Evolutionary conservation across 2,888 invertebrate species (phyloP), one percentile per base, ranked within the genome.

Genomic region (Nymphalis c-album): DNA sequence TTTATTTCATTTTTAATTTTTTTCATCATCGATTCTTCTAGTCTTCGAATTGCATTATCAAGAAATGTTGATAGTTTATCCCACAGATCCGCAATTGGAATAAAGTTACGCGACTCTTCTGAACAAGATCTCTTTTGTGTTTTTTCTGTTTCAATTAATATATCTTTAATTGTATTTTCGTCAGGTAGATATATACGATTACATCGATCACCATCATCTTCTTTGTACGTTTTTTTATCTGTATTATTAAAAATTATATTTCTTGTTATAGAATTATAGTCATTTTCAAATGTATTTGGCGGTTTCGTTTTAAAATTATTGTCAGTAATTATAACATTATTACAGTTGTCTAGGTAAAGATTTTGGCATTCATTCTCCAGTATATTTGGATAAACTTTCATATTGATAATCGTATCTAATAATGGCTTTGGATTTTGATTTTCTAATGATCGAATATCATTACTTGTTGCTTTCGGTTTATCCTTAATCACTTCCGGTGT

Each of bases 1-100:
- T 79, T 85, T n/a, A 90, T 68, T 74, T 88, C 86, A 26, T 67
- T 81, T 7, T 81, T 67, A 55, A 90, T 83, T 76, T 82, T 89
- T 0, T 85, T 81, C 10, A 80, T 74, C 31, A 91, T 64, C 6
- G 81, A 79, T 6, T 83, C 78, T 76, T 90, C 53, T 31, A 55
- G 26, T 55, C 8, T 55, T 7, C 31, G 26, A 17, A 55, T 55
- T n/a, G 53, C 53, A 40, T 78, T 63, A 65, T 90, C 88, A 59
- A 91, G 67, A 2, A 81, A 75, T 68, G 76, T 48, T 7, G 78
- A 76, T 7, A 90, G 71, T 26, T 55, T 55, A 31, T 55, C 53
- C 7, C 53, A 55, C 7, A 55, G n/a, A 55, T 57, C 40, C 18
- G 87, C 31, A 91, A 74, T 16, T 88, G 73, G 70, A 7, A 82